These are phyloP conservation scores for Mormoops blainvillei DNA, from an alignment of 2,113 vertebrate genomes.

Conservation along the genomic window DNA sequence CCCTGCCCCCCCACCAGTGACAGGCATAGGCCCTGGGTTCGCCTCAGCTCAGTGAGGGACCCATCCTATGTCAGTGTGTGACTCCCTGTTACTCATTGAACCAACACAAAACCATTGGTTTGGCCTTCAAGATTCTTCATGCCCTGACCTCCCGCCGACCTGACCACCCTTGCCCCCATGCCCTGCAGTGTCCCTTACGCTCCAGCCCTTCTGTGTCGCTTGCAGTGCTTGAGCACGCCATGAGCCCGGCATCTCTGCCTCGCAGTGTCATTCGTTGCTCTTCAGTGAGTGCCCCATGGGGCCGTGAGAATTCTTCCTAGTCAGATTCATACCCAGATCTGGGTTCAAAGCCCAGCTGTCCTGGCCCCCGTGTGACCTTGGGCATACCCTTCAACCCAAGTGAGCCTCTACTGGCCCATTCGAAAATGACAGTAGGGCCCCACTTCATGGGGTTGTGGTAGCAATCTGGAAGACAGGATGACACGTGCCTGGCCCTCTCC, in stretches of 20 bases:
- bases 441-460: not conserved
- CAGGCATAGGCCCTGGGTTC: not conserved
- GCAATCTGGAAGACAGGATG: not conserved
- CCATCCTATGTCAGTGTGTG: not conserved
- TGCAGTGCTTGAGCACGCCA: not conserved
- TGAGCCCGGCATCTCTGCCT: not conserved
- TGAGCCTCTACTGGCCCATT: not conserved
- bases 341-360: not conserved
- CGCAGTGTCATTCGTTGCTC: not conserved
- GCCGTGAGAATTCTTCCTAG: not conserved
- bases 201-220: not conserved
- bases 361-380: not conserved
- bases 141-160: not conserved
- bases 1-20: not conserved
- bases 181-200: not conserved
- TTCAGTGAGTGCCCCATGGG: not conserved
- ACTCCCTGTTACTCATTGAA: not conserved
- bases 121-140: not conserved
- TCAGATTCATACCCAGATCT: not conserved
- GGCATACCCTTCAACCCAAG: not conserved
- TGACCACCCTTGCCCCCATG: not conserved
- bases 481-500: not conserved
- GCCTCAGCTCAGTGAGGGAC: rapidly evolving
- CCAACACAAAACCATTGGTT: not conserved
- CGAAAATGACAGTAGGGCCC: not conserved